Evolutionary conservation across 2,113 vertebrate genomes (phyloP).

Genomic region (Mormyrus iriodes): DNA sequence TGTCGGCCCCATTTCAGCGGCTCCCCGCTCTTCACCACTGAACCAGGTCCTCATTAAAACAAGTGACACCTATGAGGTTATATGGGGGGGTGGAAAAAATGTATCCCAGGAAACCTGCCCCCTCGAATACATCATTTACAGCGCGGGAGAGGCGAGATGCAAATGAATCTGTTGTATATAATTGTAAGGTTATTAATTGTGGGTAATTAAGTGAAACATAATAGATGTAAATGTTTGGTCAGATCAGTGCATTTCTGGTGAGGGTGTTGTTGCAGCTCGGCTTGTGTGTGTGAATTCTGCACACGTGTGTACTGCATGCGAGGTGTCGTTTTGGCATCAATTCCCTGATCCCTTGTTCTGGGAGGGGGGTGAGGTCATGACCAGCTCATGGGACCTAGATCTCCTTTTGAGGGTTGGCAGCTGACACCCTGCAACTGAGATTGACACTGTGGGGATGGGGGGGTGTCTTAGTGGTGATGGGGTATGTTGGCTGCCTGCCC

Average conservation of each 20-base stretch:
- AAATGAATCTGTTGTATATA: conserved; percentile 61
- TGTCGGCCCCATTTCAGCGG: conserved; percentile 14
- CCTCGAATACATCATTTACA: conserved; percentile 16
- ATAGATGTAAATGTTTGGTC: conserved; percentile 42
- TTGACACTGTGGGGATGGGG: conserved; percentile 63
- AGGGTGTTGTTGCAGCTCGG: background rate
- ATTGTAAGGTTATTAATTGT: conserved; percentile 70
- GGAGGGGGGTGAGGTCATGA: background rate
- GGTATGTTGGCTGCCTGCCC: conserved; percentile 35
- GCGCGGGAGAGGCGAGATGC: conserved; percentile 28
- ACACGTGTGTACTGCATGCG: conserved; percentile 30
- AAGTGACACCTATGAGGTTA: conserved; percentile 36
- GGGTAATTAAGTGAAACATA: conserved; percentile 70
- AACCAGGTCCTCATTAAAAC: conserved; percentile 37
- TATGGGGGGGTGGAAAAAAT: background rate
- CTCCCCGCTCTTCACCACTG: conserved; percentile 16
- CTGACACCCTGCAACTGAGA: conserved; percentile 56
- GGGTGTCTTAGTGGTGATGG: conserved; percentile 53
- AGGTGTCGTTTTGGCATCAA: background rate
- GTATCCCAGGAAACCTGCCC: background rate
- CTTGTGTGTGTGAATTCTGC: conserved; percentile 20
- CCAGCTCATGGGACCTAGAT: conserved; percentile 73
- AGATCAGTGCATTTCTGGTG: conserved; percentile 28
- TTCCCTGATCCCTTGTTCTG: background rate
- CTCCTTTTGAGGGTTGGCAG: conserved; percentile 77